Evolutionary conservation across 2,888 invertebrate species (phyloP).

Genomic region (Zhuqinia jingwanae): DNA sequence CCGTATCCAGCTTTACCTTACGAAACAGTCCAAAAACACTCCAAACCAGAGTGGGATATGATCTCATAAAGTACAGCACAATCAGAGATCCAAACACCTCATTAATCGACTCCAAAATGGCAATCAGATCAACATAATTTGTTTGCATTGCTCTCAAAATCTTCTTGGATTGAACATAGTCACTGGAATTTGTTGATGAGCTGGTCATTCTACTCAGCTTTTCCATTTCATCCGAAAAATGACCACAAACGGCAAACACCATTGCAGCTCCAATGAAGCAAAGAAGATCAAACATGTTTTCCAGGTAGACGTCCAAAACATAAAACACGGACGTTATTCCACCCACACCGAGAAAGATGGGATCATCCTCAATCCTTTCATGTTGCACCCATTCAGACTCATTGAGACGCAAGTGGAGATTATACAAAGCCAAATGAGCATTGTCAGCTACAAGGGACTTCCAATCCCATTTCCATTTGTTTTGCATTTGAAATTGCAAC

Average conservation of each 20-base stretch:
- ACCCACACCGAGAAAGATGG: background rate
- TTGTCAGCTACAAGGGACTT: background rate
- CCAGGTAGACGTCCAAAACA: background rate
- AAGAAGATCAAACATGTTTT: constrained; percentile 36
- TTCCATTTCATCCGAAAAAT: constrained; percentile 44
- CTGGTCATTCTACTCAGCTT: constrained; percentile 31
- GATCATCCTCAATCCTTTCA: background rate
- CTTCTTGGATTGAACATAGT: constrained; percentile 11
- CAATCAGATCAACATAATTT: constrained; percentile 44
- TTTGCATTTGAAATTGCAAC: background rate
- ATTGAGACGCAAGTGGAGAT: constrained; percentile 1
- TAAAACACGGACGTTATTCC: background rate
- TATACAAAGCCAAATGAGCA: constrained; percentile 1
- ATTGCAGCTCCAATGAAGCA: constrained; percentile 44
- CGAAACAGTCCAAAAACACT: constrained; percentile 23
- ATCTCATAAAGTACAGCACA: constrained; percentile 23
- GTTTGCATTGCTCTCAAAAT: constrained; percentile 37
- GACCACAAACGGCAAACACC: constrained; percentile 19
- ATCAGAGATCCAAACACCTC: constrained; percentile 35
- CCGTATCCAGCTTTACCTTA: background rate
- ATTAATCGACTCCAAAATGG: constrained; percentile 28
- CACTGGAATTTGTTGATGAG: background rate
- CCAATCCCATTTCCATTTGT: background rate
- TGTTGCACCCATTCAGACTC: background rate
- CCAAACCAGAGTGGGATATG: constrained; percentile 36